Conservation (phyloP, 2,888 invertebrate species). For the Amphipyra tragopoginis region DNA sequence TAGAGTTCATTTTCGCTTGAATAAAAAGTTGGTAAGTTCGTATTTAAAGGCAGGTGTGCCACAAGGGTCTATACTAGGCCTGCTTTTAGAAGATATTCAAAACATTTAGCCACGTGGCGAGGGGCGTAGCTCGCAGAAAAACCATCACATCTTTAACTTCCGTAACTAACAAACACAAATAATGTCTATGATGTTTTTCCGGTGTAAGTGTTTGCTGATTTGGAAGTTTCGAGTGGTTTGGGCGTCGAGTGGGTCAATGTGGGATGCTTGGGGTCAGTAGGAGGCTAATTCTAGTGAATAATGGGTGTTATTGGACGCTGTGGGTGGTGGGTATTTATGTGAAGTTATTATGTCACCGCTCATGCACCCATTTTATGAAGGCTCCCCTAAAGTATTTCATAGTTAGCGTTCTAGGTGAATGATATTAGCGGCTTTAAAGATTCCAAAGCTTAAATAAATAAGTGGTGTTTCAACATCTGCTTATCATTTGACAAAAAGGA, state of each 20-base stretch:
- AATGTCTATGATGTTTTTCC: constrained; percentile 88
- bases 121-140: constrained; percentile 84
- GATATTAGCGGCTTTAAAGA: too few relatives aligned
- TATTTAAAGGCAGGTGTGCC: constrained; percentile 84
- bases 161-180: constrained; percentile 86
- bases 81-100: constrained; percentile 87
- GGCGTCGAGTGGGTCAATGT: constrained; percentile 71
- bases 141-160: constrained; percentile 85
- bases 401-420: too few relatives aligned
- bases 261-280: constrained; percentile 57
- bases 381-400: too few relatives aligned
- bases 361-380: constrained; percentile 10
- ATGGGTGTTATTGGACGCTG: constrained; percentile 34
- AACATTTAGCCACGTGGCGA: constrained; percentile 86
- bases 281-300: constrained; percentile 58
- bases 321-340: constrained; percentile 45
- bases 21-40: constrained; percentile 42
- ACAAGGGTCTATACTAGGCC: constrained; percentile 80
- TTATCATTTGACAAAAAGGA: not conserved
- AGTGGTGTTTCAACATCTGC: not conserved
- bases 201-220: constrained; percentile 82
- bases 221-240: constrained; percentile 79
- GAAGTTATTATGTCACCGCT: constrained; percentile 22
- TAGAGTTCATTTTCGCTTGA: constrained; percentile 65
- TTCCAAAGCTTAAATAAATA: not conserved